Percentiles rank a stretch among this genome's conserved stretches.
Conservation (phyloP, 1,140 invertebrate genomes). For the Gonioctena quinquepunctata region DNA sequence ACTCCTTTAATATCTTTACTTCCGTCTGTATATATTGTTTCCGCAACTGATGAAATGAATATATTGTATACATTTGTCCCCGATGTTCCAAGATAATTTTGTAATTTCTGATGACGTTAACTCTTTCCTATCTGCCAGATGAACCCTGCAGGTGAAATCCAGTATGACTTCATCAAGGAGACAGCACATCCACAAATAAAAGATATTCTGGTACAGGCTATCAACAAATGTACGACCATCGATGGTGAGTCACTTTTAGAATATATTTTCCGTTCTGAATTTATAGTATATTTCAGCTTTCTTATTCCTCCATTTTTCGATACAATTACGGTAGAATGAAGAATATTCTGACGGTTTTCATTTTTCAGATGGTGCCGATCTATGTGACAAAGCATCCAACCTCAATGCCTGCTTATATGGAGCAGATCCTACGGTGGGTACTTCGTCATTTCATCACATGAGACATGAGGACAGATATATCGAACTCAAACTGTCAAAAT, state of each 20-base stretch:
- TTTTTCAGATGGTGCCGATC: constrained; percentile 33
- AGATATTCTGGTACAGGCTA: constrained; percentile 32
- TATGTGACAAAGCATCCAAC: constrained; percentile 41
- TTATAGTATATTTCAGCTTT: not conserved
- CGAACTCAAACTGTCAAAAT: too few relatives aligned
- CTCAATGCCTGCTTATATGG: constrained; percentile 33
- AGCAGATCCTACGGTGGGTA: constrained; percentile 39
- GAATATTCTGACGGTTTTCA: not conserved
- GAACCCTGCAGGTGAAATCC: constrained; percentile 31
- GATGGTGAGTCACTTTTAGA: constrained; percentile 25
- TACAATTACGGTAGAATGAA: not conserved
- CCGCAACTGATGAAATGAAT: too few relatives aligned
- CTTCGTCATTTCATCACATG: too few relatives aligned
- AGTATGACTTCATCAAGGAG: constrained; percentile 36
- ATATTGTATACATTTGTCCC: too few relatives aligned
- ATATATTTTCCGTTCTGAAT: not conserved
- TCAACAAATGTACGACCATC: constrained; percentile 38
- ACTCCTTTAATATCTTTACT: too few relatives aligned
- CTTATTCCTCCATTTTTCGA: not conserved
- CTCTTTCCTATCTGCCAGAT: too few relatives aligned
- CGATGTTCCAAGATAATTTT: too few relatives aligned
- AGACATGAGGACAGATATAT: too few relatives aligned
- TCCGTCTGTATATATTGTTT: too few relatives aligned
- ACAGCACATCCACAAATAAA: constrained; percentile 32
- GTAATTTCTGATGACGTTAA: too few relatives aligned